A percentile compares a stretch with the other conserved stretches of the same genome.
Conservation (phyloP, 2,113 vertebrate genomes). For the Melanerpes aurifrons region DNA sequence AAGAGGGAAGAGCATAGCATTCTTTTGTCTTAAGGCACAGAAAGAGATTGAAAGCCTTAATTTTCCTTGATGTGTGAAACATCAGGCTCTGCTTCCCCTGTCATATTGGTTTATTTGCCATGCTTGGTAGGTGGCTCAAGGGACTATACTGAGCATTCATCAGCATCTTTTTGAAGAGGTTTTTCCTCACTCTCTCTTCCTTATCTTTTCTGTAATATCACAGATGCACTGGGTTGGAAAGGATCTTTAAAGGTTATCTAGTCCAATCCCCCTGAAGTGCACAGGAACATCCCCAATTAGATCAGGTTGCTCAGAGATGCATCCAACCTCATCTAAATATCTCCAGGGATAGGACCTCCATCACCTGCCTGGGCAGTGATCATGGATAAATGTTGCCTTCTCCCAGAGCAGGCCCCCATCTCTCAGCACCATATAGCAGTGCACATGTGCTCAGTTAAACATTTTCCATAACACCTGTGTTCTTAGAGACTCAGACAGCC, state of each 20-base stretch:
- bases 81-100: not conserved
- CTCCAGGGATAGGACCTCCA: too few relatives aligned
- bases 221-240: not conserved
- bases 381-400: not conserved
- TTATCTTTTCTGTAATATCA: not conserved
- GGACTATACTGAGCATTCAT: not conserved
- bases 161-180: not conserved
- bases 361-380: not conserved
- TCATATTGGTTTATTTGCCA: not conserved
- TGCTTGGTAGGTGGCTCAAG: not conserved
- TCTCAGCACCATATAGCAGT: not conserved
- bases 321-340: too few relatives aligned
- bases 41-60: constrained; percentile 14
- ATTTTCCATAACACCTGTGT: not conserved
- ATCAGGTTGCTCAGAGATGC: too few relatives aligned
- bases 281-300: too few relatives aligned
- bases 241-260: too few relatives aligned
- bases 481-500: not conserved
- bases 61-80: constrained; percentile 25
- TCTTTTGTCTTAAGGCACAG: not conserved
- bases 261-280: too few relatives aligned
- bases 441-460: not conserved
- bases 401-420: not conserved
- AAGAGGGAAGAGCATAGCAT: not conserved
- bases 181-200: not conserved